phyloP scores from a whole-genome alignment of 2,797 vertebrate genomes.

The Halcyon smyrnensis region DNA sequence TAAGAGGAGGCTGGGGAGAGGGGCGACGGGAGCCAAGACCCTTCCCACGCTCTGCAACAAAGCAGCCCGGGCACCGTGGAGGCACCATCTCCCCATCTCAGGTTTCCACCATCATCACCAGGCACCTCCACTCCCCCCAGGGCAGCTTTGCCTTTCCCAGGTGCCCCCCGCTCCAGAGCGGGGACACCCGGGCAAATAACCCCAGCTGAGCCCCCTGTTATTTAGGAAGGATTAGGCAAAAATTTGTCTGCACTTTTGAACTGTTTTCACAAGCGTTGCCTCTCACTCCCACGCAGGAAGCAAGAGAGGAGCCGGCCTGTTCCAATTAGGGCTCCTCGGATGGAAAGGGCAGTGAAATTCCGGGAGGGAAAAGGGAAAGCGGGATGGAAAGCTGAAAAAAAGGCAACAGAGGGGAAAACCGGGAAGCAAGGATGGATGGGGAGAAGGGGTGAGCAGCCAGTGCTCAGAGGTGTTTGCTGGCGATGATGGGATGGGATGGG shows the following conservation, averaged over 20 bases:
- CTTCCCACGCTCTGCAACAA: background rate
- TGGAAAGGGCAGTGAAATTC: background rate
- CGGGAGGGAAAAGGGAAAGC: background rate
- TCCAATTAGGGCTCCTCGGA: slow-evolving; percentile 57
- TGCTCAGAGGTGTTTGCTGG: background rate
- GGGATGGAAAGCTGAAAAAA: background rate
- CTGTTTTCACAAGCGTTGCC: slow-evolving; percentile 82
- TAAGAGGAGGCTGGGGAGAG: background rate
- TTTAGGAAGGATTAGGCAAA: slow-evolving; percentile 86
- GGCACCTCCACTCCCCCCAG: background rate
- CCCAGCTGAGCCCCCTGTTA: slow-evolving; percentile 76
- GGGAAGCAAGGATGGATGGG: background rate
- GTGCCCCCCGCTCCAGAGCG: background rate
- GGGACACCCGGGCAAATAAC: slow-evolving; percentile 51
- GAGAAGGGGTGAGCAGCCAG: background rate
- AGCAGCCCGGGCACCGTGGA: background rate
- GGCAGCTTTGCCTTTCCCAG: background rate
- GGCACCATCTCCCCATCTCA: background rate
- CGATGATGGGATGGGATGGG: background rate
- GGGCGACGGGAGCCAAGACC: background rate
- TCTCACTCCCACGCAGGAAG: slow-evolving; percentile 83
- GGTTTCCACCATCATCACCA: slow-evolving; percentile 3
- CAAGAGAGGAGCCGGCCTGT: slow-evolving; percentile 74
- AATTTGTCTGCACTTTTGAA: slow-evolving; percentile 91
- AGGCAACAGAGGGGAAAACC: background rate